Evolutionary conservation across 2,888 invertebrate species (phyloP), one percentile per base, ranked within the genome.

Genomic region (Perizoma flavofasciatum): DNA sequence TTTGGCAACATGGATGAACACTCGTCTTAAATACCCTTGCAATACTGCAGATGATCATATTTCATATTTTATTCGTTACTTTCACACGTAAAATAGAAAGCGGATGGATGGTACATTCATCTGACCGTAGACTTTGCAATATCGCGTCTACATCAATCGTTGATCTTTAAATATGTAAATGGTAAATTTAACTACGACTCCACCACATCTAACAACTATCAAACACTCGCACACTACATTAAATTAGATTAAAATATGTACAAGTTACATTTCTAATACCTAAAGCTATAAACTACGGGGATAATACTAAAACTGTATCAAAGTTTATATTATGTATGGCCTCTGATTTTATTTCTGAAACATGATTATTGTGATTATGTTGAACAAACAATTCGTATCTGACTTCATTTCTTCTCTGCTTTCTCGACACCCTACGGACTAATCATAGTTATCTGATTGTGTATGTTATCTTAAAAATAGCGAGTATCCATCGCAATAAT

Each of bases 1-100:
- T 92, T 92, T 92, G 92, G 92, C 92, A 92, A 85, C 88, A 78
- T 82, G 82, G 77, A 87, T 89, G 89, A 91, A 92, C 90, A 89
- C 91, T 79, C 79, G 67, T 78, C 80, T 81, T 82, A 79, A 68
- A 69, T 71, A 70, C 70, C 73, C 72, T 72, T 76, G 75, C 68
- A 64, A 65, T 73, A 75, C 22, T 75, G 69, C 68, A 70, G 71
- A 72, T 67, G 62, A 68, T 54, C 60, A 72, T 68, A 65, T 63
- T 69, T 49, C 63, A 65, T 37, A 49, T 67, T 68, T 69, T 61
- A 61, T 63, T 45, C 48, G 11, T 49, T 53, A 58, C 59, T 63
- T 65, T 61, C 47, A 48, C 55, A 40, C 37, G 44, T 51, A 43
- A 40, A 48, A 48, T 55, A 43, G 50, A 59, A 62, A 65, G 62